Evolutionary conservation across 1,140 invertebrate genomes (phyloP).

Genomic region (Antheraea pernyi): DNA sequence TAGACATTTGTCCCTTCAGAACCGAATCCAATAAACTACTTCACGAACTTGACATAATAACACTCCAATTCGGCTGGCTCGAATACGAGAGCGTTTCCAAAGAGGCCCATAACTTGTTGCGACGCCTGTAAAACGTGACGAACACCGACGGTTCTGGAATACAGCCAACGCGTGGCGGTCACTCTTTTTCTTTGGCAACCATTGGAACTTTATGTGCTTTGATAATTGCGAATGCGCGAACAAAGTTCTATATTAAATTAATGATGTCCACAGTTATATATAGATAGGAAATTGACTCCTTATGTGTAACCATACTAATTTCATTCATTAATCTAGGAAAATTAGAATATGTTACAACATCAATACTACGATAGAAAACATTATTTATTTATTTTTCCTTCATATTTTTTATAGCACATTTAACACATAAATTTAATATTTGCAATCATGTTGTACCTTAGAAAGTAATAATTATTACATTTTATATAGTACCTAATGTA

Average conservation of each 20-base stretch:
- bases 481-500: no score
- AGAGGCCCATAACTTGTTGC: slow-evolving; percentile 46
- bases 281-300: no score
- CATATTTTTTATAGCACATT: no score
- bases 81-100: slow-evolving; percentile 21
- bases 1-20: neutral
- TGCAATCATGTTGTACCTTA: no score
- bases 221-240: slow-evolving; percentile 13
- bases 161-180: slow-evolving; percentile 31
- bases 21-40: slow-evolving; percentile 14
- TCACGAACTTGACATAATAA: slow-evolving; percentile 17
- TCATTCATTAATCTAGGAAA: no score
- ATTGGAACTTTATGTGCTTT: slow-evolving; percentile 25
- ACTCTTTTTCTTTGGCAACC: slow-evolving; percentile 34
- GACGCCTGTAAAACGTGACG: slow-evolving; percentile 37
- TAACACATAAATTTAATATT: no score
- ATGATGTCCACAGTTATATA: no score
- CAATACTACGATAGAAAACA: no score
- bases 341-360: no score
- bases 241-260: neutral
- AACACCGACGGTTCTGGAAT: slow-evolving; percentile 37
- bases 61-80: slow-evolving; percentile 15
- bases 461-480: no score
- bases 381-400: no score
- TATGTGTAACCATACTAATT: no score